Base-by-base conservation (phyloP, 2,797 vertebrate genomes). In the Labroides dimidiatus region DNA sequence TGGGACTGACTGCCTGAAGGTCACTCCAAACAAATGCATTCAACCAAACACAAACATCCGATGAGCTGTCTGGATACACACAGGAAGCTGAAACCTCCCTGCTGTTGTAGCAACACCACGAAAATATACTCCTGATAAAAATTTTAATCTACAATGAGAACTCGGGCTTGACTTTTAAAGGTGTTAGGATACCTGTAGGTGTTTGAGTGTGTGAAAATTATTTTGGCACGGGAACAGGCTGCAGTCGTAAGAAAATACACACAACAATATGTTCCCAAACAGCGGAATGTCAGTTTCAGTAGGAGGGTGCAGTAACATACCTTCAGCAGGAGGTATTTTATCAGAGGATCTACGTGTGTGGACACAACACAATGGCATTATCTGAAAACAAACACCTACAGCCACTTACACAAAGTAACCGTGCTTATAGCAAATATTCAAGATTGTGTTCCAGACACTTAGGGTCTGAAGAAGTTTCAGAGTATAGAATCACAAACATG, bases 1-100 rank as follows among this genome's bases (percentile, higher is more conserved):
- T 14, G n/a, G 7, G 17, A 64, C 27, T 74, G 39, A 64, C 10
- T 59, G 33, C 50, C 9, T 49, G 77, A 89, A 84, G 67, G 74
- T 87, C 83, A 80, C 6, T 58, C 15, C n/a, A 64, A 64, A 83
- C 59, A 82, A 67, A 73, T 16, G 51, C n/a, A 0, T 43, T 71
- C 39, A 76, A 24, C 37, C 69, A 66, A 59, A 49, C 63, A 75
- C 19, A 78, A 79, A 78, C 64, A 57, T 58, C 50, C 8, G 27
- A 82, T 42, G 56, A 85, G 64, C 51, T 54, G 60, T 76, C 37
- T 19, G 23, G 55, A 55, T 42, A 52, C 39, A 39, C 10, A 24
- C 61, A 55, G 71, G 59, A 74, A 75, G 50, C 14, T 2, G 52
- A 76, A 36, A 80, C 56, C 19, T 69, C 56, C 27, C 10, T 4